phyloP scores from a whole-genome alignment of 1,140 invertebrate genomes.

The Lasaia peninsularis region DNA sequence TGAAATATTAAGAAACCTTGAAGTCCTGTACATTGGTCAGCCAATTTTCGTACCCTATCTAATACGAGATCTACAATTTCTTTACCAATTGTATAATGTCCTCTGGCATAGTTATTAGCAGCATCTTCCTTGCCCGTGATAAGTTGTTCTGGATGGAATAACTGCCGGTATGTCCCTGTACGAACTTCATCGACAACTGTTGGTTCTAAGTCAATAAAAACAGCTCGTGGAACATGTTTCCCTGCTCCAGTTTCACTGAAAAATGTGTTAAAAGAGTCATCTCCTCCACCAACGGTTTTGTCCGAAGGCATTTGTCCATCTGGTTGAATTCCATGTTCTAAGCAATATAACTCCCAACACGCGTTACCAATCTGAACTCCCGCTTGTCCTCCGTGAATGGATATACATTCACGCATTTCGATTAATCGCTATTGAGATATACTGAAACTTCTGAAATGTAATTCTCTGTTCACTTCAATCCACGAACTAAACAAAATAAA shows the following conservation, averaged over 20 bases:
- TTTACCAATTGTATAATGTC: constrained; percentile 92
- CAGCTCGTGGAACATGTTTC: constrained; percentile 91
- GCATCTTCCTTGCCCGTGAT: constrained; percentile 85
- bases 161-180: constrained; percentile 69
- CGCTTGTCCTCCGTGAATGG: constrained; percentile 85
- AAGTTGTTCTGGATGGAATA: constrained; percentile 84
- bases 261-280: constrained; percentile 93
- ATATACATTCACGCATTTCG: constrained; percentile 81
- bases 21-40: constrained; percentile 91
- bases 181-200: constrained; percentile 88
- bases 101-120: constrained; percentile 90
- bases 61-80: constrained; percentile 90
- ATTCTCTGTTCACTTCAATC: too few relatives aligned
- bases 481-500: too few relatives aligned
- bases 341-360: constrained; percentile 92
- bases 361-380: constrained; percentile 94
- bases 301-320: constrained; percentile 83
- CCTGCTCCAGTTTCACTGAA: constrained; percentile 93
- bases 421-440: too few relatives aligned
- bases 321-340: constrained; percentile 95
- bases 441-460: too few relatives aligned
- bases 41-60: constrained; percentile 87
- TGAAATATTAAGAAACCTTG: constrained; percentile 89
- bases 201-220: constrained; percentile 92
- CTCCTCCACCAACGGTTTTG: constrained; percentile 82